A percentile compares a stretch with the other conserved stretches of the same genome.
These are phyloP conservation scores for Cepaea nemoralis DNA, from an alignment of 1,140 invertebrate genomes.

Conservation along the genomic window DNA sequence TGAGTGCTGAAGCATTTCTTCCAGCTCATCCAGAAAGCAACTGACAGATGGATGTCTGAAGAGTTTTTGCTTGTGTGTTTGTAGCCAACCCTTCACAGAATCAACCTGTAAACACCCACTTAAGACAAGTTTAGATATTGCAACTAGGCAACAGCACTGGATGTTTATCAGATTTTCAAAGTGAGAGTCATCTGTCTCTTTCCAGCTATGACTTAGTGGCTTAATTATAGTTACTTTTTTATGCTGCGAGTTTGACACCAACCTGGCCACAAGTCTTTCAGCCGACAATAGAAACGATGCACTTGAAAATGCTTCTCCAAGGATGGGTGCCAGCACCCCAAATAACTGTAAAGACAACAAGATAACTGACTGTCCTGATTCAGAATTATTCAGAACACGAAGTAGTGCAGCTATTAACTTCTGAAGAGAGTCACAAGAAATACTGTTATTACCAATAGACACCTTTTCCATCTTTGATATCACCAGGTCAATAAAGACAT, in stretches of 20 bases:
- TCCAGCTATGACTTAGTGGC: neutral
- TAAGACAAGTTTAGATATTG: slow-evolving; percentile 20
- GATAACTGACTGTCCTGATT: neutral
- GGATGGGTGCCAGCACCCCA: slow-evolving; percentile 6
- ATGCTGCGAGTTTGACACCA: neutral
- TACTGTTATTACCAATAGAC: neutral
- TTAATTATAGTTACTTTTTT: neutral
- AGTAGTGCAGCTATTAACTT: neutral
- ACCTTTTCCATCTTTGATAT: slow-evolving; percentile 9
- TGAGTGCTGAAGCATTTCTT: slow-evolving; percentile 20
- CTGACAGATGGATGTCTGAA: neutral
- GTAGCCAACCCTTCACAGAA: slow-evolving; percentile 13
- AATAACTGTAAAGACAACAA: slow-evolving; percentile 22
- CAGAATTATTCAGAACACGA: neutral
- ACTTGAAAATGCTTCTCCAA: neutral
- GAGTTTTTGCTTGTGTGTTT: neutral
- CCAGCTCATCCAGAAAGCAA: slow-evolving; percentile 6
- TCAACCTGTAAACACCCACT: slow-evolving; percentile 3
- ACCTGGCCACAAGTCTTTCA: neutral
- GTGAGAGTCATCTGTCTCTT: neutral
- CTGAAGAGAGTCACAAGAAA: neutral
- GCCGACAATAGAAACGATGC: slow-evolving; percentile 1
- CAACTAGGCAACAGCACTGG: neutral
- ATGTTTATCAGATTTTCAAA: neutral
- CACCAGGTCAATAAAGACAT: slow-evolving; percentile 8